These are phyloP conservation scores for Esox lucius DNA, from an alignment of 2,797 vertebrate genomes.

Conservation along the genomic window DNA sequence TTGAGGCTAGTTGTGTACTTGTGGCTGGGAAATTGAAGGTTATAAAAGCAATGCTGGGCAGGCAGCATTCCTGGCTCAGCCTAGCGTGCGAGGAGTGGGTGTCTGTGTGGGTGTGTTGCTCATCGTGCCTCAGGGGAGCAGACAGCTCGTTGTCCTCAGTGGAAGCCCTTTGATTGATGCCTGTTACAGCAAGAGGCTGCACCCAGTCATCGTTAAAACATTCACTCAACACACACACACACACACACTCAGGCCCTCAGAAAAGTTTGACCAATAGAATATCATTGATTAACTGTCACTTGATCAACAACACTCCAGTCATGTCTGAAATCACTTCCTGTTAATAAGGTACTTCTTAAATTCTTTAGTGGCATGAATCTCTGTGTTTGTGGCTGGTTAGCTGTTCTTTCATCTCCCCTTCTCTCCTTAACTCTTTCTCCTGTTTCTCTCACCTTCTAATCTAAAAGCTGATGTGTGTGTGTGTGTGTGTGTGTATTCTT, in stretches of 20 bases:
- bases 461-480: neutral
- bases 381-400: neutral
- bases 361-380: neutral
- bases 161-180: slow-evolving; percentile 28
- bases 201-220: neutral
- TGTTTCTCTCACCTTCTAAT: neutral
- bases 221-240: slow-evolving; percentile 1
- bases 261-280: neutral
- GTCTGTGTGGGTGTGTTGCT: slow-evolving; percentile 30
- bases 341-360: neutral
- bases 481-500: neutral
- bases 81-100: slow-evolving; percentile 33
- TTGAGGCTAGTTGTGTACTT: neutral
- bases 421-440: neutral
- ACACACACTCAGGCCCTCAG: neutral
- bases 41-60: slow-evolving; percentile 9
- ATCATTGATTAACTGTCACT: neutral
- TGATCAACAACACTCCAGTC: neutral
- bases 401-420: neutral
- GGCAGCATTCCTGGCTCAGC: slow-evolving; percentile 26
- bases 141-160: slow-evolving; percentile 21
- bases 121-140: slow-evolving; percentile 35
- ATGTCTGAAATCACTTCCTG: neutral
- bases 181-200: slow-evolving; percentile 12
- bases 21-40: slow-evolving; percentile 19